phyloP scores from a whole-genome alignment of 2,113 vertebrate genomes.

The Chitala chitala region DNA sequence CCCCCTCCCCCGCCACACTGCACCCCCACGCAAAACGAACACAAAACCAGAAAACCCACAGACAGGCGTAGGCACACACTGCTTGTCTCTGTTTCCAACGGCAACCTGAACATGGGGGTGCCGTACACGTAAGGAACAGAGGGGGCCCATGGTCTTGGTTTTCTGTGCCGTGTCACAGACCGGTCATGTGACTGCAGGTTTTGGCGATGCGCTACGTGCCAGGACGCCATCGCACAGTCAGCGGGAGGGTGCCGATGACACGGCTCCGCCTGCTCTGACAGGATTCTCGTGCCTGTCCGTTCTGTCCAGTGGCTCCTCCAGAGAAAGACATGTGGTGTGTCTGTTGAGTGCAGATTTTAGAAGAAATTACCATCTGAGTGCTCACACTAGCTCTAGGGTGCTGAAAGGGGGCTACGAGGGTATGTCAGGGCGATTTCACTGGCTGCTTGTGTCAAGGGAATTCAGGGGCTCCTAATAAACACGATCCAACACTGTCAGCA shows the following conservation, averaged over 20 bases:
- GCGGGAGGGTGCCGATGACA: background rate
- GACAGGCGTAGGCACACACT: no score
- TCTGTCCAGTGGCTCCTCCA: background rate
- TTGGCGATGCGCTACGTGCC: background rate
- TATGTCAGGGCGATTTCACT: slow-evolving; percentile 25
- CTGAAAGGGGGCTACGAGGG: background rate
- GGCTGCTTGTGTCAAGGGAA: slow-evolving; percentile 8
- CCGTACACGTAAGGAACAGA: no score
- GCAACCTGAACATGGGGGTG: no score
- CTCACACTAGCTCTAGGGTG: background rate
- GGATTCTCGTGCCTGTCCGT: background rate
- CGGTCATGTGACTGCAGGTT: background rate
- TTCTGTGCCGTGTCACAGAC: background rate
- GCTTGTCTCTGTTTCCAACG: no score
- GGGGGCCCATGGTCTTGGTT: background rate
- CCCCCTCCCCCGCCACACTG: no score
- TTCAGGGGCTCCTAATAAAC: slow-evolving; percentile 42
- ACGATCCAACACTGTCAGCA: slow-evolving; percentile 44
- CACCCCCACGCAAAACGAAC: no score
- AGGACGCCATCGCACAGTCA: background rate
- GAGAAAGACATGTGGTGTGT: background rate
- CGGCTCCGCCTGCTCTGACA: background rate
- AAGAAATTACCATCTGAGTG: background rate
- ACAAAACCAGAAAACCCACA: no score
- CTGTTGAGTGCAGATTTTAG: background rate